Evolutionary conservation across 2,113 vertebrate species (phyloP).

Genomic region (Pseudopipra pipra): DNA sequence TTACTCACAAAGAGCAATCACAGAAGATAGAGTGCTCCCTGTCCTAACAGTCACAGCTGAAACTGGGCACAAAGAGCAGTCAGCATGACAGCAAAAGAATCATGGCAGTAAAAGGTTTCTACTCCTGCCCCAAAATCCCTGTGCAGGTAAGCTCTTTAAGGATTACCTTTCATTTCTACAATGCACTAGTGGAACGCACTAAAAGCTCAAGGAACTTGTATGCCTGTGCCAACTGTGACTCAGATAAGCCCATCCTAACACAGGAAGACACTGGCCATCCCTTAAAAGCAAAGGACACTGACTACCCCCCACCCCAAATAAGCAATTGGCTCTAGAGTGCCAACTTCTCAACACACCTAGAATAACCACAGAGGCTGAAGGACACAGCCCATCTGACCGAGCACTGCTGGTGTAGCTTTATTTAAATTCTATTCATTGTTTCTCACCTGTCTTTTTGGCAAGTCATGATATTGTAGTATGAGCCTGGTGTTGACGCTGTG

Average conservation of each 20-base stretch:
- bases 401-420: not conserved
- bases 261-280: not conserved
- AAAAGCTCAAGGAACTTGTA: not conserved
- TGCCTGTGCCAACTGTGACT: not conserved
- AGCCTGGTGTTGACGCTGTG: slow-evolving; percentile 84
- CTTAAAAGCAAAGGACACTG: not conserved
- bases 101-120: not conserved
- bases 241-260: not conserved
- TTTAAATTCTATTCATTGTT: not conserved
- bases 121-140: not conserved
- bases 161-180: not conserved
- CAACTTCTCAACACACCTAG: not conserved
- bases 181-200: not conserved
- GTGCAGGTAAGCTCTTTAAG: not conserved
- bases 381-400: not conserved
- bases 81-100: not conserved
- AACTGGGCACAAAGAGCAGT: not conserved
- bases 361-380: not conserved
- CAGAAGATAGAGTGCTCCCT: not conserved
- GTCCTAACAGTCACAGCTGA: not conserved
- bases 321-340: not conserved
- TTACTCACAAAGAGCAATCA: not conserved
- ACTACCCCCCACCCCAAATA: not conserved
- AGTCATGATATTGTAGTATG: slow-evolving; percentile 77
- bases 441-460: slow-evolving; percentile 77